These are phyloP conservation scores for Oplegnathus fasciatus DNA, from an alignment of 2,113 vertebrate genomes.

Conservation along the genomic window DNA sequence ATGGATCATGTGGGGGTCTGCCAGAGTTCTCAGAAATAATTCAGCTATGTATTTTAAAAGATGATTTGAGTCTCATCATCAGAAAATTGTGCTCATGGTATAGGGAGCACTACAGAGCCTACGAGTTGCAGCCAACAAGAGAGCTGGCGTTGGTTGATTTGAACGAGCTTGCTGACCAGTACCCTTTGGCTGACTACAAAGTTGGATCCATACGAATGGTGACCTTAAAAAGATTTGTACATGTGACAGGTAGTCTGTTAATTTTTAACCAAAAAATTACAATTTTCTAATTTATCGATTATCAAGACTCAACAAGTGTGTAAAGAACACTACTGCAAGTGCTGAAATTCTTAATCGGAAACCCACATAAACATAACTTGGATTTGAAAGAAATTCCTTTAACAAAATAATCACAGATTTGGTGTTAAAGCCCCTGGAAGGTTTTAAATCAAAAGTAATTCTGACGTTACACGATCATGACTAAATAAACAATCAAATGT, in stretches of 20 bases:
- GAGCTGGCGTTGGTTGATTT: neutral
- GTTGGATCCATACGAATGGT: slow-evolving; percentile 47
- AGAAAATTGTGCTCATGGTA: neutral
- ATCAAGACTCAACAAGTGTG: no score
- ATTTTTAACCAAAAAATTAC: no score
- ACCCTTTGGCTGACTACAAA: slow-evolving; percentile 41
- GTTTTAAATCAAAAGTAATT: no score
- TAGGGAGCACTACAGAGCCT: neutral
- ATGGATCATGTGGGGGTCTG: slow-evolving; percentile 7
- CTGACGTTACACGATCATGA: no score
- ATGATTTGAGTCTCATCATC: neutral
- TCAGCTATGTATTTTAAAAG: neutral
- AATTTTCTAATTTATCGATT: no score
- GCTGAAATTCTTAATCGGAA: no score
- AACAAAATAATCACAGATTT: no score
- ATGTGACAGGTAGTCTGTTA: slow-evolving; percentile 11
- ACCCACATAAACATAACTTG: no score
- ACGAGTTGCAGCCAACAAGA: slow-evolving; percentile 10
- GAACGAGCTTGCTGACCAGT: slow-evolving; percentile 27
- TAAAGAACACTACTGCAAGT: no score
- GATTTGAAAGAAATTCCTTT: no score
- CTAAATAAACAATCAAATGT: no score
- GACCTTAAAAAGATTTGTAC: slow-evolving; percentile 49
- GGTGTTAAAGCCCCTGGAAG: no score
- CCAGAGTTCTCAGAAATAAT: slow-evolving; percentile 7